phyloP scores from a whole-genome alignment of 2,113 vertebrate species.

The Cyprinodon tularosa region DNA sequence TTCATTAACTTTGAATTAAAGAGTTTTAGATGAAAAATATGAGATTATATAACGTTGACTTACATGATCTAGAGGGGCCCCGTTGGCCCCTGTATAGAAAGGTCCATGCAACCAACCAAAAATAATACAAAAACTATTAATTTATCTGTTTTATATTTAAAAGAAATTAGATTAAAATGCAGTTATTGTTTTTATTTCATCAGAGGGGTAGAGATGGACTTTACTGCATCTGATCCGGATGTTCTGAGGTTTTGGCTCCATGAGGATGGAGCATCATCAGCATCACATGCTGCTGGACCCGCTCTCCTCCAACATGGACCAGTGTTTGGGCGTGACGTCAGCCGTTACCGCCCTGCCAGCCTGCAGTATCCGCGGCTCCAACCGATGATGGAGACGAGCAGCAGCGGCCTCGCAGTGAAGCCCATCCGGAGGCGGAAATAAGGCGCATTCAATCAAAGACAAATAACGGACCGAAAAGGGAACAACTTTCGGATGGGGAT shows the following conservation, averaged over 20 bases:
- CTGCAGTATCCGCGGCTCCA: conserved; percentile 71
- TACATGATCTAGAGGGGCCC: no score
- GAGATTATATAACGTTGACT: no score
- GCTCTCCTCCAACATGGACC: conserved; percentile 71
- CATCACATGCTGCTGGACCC: conserved; percentile 66
- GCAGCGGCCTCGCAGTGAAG: conserved; percentile 68
- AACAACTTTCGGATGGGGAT: conserved; percentile 34
- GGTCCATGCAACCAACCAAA: no score
- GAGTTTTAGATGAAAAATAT: no score
- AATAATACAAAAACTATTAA: no score
- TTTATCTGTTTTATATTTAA: no score
- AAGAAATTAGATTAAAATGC: no score
- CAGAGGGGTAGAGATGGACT: no score
- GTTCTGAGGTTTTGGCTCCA: conserved; percentile 17
- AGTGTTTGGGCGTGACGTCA: conserved; percentile 77
- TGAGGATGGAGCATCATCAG: conserved; percentile 29
- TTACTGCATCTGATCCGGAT: not conserved
- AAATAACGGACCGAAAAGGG: not conserved
- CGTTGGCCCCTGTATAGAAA: no score
- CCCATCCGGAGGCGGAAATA: conserved; percentile 33
- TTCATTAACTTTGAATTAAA: no score
- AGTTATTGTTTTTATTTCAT: not conserved
- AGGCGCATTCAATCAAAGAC: conserved; percentile 3
- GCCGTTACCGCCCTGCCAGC: conserved; percentile 79
- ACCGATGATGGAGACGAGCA: conserved; percentile 52